Percentiles rank a stretch among this genome's conserved stretches.
These are phyloP conservation scores for Chelonia mydas DNA, from an alignment of 2,797 vertebrate species.

Conservation along the genomic window DNA sequence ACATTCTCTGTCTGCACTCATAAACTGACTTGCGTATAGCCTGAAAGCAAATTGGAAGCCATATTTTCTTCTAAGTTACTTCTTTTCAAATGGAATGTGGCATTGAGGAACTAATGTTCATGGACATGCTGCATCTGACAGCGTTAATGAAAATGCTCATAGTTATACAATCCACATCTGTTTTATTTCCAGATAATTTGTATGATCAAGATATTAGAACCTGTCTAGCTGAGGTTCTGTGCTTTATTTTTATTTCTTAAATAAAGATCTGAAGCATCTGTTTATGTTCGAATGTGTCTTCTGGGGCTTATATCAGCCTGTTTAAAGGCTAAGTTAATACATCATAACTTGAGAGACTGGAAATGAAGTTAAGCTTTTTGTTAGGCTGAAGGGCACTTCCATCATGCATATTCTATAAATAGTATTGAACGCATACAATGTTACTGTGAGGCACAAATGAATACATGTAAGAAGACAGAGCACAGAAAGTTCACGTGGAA, in stretches of 20 bases:
- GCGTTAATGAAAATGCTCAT: constrained; percentile 61
- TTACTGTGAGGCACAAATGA: neutral
- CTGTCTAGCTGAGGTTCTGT: constrained; percentile 1
- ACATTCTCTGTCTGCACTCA: neutral
- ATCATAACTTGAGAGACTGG: constrained; percentile 22
- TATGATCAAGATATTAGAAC: constrained; percentile 45
- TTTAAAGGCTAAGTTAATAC: constrained; percentile 39
- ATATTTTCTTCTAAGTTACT: constrained; percentile 64
- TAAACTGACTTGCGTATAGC: neutral
- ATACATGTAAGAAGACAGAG: constrained; percentile 31
- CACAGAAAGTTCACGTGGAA: neutral
- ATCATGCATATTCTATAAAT: constrained; percentile 8
- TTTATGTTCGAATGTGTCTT: constrained; percentile 37
- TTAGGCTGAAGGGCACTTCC: neutral
- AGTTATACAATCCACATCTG: constrained; percentile 38
- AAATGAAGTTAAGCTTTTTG: constrained; percentile 63
- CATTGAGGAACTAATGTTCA: constrained; percentile 72
- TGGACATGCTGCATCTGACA: constrained; percentile 67
- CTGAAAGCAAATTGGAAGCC: constrained; percentile 61
- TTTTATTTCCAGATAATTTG: constrained; percentile 72
- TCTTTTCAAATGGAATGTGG: constrained; percentile 64
- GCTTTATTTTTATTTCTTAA: constrained; percentile 52
- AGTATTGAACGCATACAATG: neutral
- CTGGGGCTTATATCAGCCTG: constrained; percentile 29
- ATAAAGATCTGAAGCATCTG: neutral